Evolutionary conservation across 92 coral and sea anemone genomes (phyloP), one percentile per base, ranked within the genome.

Genomic region (Porites divaricata): DNA sequence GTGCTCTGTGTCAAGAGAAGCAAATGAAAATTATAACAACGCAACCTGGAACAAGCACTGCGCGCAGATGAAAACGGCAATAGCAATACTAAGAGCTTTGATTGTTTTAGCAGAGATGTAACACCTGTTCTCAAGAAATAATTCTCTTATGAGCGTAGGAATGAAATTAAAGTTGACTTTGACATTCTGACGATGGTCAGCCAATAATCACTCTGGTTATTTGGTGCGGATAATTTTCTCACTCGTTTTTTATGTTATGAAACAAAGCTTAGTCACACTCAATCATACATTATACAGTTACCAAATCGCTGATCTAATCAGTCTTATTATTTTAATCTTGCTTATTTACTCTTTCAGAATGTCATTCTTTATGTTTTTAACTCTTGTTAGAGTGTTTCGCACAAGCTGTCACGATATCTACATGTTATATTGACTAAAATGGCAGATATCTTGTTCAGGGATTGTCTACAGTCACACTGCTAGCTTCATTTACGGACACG

Each of bases 241-340:
- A n/a, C 63, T 57, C 67, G 41, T 28, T 11, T 56, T 45, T 80
- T n/a, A 41, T 80, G 68, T 70, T 80, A 8, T 69, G 23, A 68
- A 56, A 80, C 85, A 80, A 80, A 68, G 41, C 22, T n/a, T 69
- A n/a, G 57, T 69, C 87, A 63, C 87, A 65, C 76, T 84, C 81
- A 52, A 84, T 84, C 51, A 24, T 24, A 53, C 70, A 50, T 74
- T 75, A 57, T 51, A 83, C 7, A 59, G 22, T 28, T 35, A 20
- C 3, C 62, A 56, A 75, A 74, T 28, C 70, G 35, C 41, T 54
- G 84, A 84, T 76, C 81, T 66, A 8, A 76, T 51, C 67, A 76
- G 35, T 73, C 23, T 14, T 51, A 53, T 45, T 21, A 83, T 63
- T 12, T 65, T 53, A 76, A 45, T 66, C 50, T 67, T 23, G 20